Conservation (phyloP, 2,888 invertebrate genomes). For the Phasia obesa region DNA sequence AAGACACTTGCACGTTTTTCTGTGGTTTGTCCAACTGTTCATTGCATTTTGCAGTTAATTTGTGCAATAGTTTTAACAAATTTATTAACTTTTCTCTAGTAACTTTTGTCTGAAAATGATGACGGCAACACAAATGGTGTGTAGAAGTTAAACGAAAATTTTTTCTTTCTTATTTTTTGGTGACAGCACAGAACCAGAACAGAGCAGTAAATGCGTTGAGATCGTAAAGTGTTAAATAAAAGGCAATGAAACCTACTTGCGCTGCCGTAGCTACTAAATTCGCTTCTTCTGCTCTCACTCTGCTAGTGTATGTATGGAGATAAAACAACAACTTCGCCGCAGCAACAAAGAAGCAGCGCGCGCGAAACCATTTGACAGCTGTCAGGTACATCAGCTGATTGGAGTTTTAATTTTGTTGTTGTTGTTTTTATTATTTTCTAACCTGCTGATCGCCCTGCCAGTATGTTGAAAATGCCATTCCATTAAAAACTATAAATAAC, state of each 20-base stretch:
- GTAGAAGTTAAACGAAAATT: constrained; percentile 63
- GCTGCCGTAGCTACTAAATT: constrained; percentile 54
- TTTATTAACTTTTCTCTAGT: constrained; percentile 51
- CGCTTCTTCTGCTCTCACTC: constrained; percentile 53
- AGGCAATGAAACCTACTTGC: constrained; percentile 47
- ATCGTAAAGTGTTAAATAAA: constrained; percentile 61
- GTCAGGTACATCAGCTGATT: constrained; percentile 66
- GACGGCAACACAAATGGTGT: constrained; percentile 71
- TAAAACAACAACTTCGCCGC: constrained; percentile 67
- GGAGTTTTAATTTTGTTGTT: constrained; percentile 25
- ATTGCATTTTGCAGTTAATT: constrained; percentile 48
- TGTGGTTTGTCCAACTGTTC: constrained; percentile 38
- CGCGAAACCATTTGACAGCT: constrained; percentile 69
- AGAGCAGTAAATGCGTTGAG: constrained; percentile 70
- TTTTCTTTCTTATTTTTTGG: constrained; percentile 55
- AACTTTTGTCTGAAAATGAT: constrained; percentile 65
- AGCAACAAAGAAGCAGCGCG: constrained; percentile 66
- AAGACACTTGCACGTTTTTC: constrained; percentile 54
- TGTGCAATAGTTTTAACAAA: constrained; percentile 55
- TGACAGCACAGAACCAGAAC: constrained; percentile 72
- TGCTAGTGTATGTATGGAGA: constrained; percentile 39
- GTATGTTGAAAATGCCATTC: constrained; percentile 65
- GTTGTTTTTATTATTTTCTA: constrained; percentile 48
- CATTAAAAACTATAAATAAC: constrained; percentile 19
- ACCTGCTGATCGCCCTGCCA: constrained; percentile 50